Evolutionary conservation across 2,797 vertebrate species (phyloP).

Genomic region (Platyrinchus mystaceus): DNA sequence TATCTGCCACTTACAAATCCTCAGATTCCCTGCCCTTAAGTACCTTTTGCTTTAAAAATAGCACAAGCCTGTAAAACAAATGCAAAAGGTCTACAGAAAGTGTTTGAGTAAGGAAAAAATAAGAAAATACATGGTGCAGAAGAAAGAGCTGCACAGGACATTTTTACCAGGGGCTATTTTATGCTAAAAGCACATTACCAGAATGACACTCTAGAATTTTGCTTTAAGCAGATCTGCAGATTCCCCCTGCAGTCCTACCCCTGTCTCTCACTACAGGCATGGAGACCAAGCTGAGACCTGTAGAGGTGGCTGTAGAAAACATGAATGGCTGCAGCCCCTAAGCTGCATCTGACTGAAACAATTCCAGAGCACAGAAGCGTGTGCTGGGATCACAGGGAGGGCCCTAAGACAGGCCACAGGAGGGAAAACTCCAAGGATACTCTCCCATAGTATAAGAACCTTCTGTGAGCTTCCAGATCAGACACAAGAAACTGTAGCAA

Average conservation of each 20-base stretch:
- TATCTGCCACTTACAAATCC: background rate
- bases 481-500: background rate
- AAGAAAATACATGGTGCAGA: background rate
- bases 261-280: background rate
- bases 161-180: background rate
- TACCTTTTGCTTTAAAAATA: background rate
- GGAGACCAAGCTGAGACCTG: background rate
- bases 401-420: background rate
- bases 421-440: background rate
- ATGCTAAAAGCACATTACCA: background rate
- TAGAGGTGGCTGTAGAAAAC: background rate
- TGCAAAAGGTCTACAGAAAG: background rate
- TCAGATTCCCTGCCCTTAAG: background rate
- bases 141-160: background rate
- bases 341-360: background rate
- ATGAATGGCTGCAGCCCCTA: background rate
- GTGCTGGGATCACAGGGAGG: background rate
- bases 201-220: background rate
- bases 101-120: background rate
- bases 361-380: background rate
- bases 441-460: background rate
- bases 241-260: background rate
- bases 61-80: background rate
- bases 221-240: background rate
- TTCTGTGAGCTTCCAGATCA: background rate